Base-by-base conservation (phyloP, 2,797 vertebrate species). In the Bradypodion ventrale region DNA sequence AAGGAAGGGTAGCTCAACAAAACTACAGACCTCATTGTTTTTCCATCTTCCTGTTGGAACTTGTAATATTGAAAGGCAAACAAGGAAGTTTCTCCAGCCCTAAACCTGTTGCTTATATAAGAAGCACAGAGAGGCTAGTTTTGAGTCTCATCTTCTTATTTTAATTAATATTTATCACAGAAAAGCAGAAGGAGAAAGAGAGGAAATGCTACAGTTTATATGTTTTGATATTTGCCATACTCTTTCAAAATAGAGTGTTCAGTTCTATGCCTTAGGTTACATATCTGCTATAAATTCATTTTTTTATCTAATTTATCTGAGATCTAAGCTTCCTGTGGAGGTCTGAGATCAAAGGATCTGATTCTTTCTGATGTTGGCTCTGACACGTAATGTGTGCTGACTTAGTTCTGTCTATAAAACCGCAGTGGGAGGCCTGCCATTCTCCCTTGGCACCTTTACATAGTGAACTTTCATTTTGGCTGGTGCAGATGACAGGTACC, bases 291-390 rank as follows among this genome's bases (percentile, higher is more conserved):
- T 98, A 98, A 98, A 98, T 98, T 98, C 97, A 99, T 99, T 99
- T 98, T 70, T 98, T 97, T 97, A 97, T 97, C 97, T 96, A 98
- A 98, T 98, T 99, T 98, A 97, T 97, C 96, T 97, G 98, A 98
- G 97, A 98, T 98, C 97, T 97, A 95, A 97, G 97, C 97, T 97
- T 98, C 98, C 98, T 98, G 96, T 97, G 96, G 97, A 97, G 97
- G 96, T 93, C 95, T 85, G 91, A 99, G 98, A 99, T 99, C 98
- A 99, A 99, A 99, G 98, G 95, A 95, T 95, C 94, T 96, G 96
- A 97, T 98, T 98, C 97, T 92, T 97, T 97, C 97, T 99, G 98
- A 99, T 98, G 98, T 99, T 82, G 96, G 96, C 96, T 93, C 96
- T 97, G 97, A 97, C 97, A 97, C 93, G 94, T 97, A 97, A 97